Evolutionary conservation across 2,888 invertebrate genomes (phyloP), one percentile per base, ranked within the genome.

Genomic region (Exephanes ischioxanthus): DNA sequence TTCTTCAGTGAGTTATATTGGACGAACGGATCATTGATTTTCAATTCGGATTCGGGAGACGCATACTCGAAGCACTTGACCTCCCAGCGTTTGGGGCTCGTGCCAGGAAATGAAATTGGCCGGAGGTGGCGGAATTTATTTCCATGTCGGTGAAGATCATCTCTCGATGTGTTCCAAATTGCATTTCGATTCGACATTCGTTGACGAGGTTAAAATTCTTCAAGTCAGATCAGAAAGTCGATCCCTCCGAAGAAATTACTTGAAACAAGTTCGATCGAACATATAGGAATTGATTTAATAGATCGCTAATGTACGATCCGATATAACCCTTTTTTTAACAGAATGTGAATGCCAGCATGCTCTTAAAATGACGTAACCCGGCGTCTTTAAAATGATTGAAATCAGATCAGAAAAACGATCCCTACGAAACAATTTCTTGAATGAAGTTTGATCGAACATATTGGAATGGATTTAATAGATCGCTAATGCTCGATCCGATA

Each of bases 11-110:
- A 53, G 22, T 16, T 19, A 5, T 22, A 26, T 48, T 48, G 9
- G 4, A 26, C 68, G 68, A 26, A 68, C 22, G 22, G n/a, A 68
- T 5, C 41, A 7, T 41, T 68, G 68, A 68, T 68, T 68, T 48
- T 68, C 45, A 14, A 45, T 68, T 48, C 2, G 16, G 11, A 22
- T 41, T 19, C 19, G 19, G 41, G 19, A 11, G 11, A 14, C 0
- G 26, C 26, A 3, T 58, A 22, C 58, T 58, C 9, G 26, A 22
- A 26, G 14, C 14, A 58, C 22, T 19, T 58, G 58, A 58, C 58
- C 58, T 58, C 14, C 11, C 14, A 58, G 22, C 58, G 14, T 26
- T 58, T 22, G 14, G 26, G 22, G 22, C 58, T 19, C 26, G 58
- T 58, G 26, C 58, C 58, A 58, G 22, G 58, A 58, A 58, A 58